Evolutionary conservation across 2,113 vertebrate species (phyloP).

Genomic region (Catharus fuscescens): DNA sequence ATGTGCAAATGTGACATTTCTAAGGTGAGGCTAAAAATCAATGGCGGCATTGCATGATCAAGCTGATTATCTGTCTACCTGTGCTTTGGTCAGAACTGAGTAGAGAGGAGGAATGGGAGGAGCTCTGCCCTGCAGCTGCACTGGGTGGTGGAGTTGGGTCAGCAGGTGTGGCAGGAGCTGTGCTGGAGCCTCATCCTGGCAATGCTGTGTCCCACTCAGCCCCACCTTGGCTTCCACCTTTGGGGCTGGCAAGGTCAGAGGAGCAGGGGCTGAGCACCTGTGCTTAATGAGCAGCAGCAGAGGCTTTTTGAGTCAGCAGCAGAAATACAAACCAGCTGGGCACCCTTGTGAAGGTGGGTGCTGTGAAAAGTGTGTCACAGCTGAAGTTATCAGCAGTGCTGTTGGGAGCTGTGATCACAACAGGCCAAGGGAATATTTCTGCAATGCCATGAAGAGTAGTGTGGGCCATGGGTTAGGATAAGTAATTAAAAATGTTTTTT

Average conservation of each 20-base stretch:
- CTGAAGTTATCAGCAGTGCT: neutral
- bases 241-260: neutral
- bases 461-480: neutral
- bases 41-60: neutral
- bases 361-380: neutral
- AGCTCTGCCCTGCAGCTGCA: neutral
- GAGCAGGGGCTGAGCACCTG: neutral
- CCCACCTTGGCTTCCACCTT: neutral
- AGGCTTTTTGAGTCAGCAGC: neutral
- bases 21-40: neutral
- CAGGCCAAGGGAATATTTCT: neutral
- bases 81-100: neutral
- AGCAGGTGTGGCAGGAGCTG: neutral
- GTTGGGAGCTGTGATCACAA: neutral
- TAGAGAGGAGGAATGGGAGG: neutral
- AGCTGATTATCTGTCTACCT: rapidly evolving
- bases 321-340: neutral
- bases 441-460: neutral
- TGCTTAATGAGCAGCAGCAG: neutral
- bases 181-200: neutral
- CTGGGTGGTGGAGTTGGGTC: neutral
- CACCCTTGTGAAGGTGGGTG: neutral
- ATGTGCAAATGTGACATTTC: neutral
- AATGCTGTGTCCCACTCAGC: rapidly evolving
- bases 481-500: neutral